Evolutionary conservation across 2,888 invertebrate species (phyloP).

Genomic region (Rhodophaea formosa): DNA sequence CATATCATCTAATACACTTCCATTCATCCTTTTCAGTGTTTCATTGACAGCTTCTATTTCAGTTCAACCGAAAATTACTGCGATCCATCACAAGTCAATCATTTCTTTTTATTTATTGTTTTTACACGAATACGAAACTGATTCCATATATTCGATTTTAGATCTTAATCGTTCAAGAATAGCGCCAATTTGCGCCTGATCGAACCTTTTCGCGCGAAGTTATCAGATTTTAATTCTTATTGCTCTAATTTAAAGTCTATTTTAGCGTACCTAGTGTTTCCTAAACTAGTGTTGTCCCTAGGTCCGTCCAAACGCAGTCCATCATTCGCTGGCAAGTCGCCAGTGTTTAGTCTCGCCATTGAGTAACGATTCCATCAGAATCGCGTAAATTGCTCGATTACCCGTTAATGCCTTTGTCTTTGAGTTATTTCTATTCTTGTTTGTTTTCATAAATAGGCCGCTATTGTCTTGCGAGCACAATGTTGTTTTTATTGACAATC

Average conservation of each 20-base stretch:
- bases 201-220: not conserved
- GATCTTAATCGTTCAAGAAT: not conserved
- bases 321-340: conserved; percentile 6
- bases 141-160: not conserved
- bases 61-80: too few relatives aligned
- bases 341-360: conserved; percentile 7
- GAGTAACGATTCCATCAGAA: conserved; percentile 4
- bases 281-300: not conserved
- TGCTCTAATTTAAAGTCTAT: too few relatives aligned
- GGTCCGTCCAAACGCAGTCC: not conserved
- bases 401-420: not conserved
- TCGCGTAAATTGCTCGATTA: conserved; percentile 5
- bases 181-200: not conserved
- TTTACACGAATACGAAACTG: too few relatives aligned
- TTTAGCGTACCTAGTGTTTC: not conserved
- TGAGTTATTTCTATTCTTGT: conserved; percentile 1
- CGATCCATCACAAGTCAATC: too few relatives aligned
- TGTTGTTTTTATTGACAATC: not conserved
- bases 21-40: too few relatives aligned
- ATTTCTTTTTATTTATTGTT: too few relatives aligned
- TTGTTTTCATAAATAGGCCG: not conserved
- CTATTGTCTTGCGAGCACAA: not conserved
- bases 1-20: too few relatives aligned
- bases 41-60: too few relatives aligned
- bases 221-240: too few relatives aligned